phyloP scores from a whole-genome alignment of 1,140 invertebrate species.

The Euura lappo region DNA sequence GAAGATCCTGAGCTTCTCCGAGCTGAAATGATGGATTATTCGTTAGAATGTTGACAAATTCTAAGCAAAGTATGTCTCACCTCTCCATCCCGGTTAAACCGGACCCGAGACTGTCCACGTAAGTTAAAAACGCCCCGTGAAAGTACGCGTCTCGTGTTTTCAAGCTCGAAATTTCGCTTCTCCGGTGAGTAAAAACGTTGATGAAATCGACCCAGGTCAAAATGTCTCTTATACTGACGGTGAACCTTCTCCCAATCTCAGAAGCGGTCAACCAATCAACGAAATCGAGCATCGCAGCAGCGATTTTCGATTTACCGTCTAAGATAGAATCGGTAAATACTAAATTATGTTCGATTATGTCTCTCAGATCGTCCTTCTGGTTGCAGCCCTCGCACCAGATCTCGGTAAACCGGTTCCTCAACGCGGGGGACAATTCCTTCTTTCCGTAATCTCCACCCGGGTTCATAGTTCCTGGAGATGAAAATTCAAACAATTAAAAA shows the following conservation, averaged over 20 bases:
- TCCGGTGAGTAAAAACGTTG: conserved; percentile 66
- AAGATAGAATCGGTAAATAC: conserved; percentile 53
- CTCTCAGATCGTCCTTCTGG: conserved; percentile 71
- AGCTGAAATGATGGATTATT: conserved; percentile 37
- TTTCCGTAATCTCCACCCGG: conserved; percentile 99
- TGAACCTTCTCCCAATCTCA: conserved; percentile 78
- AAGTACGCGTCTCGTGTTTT: conserved; percentile 73
- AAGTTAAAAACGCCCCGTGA: conserved; percentile 89
- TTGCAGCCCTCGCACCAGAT: conserved; percentile 92
- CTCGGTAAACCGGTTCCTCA: conserved; percentile 98
- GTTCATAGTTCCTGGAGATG: conserved; percentile 86
- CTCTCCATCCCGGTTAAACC: conserved; percentile 70
- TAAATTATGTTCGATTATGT: conserved; percentile 84
- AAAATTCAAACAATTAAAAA: conserved; percentile 4
- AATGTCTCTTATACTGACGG: conserved; percentile 92
- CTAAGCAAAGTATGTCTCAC: conserved; percentile 30
- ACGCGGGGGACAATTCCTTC: conserved; percentile 97
- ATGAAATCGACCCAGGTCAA: conserved; percentile 94
- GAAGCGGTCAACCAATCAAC: conserved; percentile 77
- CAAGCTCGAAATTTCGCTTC: conserved; percentile 44
- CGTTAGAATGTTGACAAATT: background rate
- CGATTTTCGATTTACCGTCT: conserved; percentile 64
- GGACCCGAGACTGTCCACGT: conserved; percentile 88
- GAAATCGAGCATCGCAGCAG: conserved; percentile 78
- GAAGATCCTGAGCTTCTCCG: conserved; percentile 58